A percentile compares a stretch with the other conserved stretches of the same genome.
These are phyloP conservation scores for Hestina assimilis DNA, from an alignment of 1,140 invertebrate genomes.

Conservation along the genomic window DNA sequence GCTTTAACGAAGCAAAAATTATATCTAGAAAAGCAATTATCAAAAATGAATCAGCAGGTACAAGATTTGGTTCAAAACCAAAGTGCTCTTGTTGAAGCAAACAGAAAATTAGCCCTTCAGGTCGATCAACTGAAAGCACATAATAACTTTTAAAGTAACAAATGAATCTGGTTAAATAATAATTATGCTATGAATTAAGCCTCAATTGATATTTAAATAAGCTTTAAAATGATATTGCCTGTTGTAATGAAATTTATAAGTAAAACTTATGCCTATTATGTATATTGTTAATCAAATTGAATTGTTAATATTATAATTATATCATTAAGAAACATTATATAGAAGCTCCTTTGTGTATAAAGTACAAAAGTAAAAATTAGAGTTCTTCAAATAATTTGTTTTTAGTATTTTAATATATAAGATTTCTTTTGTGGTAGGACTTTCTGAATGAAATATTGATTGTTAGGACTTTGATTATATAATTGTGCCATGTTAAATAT, in stretches of 20 bases:
- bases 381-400: too few relatives aligned
- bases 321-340: too few relatives aligned
- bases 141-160: conserved; percentile 27
- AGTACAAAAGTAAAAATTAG: too few relatives aligned
- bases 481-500: conserved; percentile 21
- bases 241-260: conserved; percentile 1
- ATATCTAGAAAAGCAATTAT: conserved; percentile 69
- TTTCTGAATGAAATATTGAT: too few relatives aligned
- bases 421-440: too few relatives aligned
- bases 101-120: conserved; percentile 67
- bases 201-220: conserved; percentile 1
- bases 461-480: conserved; percentile 3
- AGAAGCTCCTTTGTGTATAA: too few relatives aligned
- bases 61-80: conserved; percentile 58
- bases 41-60: conserved; percentile 57
- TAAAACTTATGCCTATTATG: not conserved
- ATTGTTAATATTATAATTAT: too few relatives aligned
- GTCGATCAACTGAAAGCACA: conserved; percentile 65
- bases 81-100: conserved; percentile 64
- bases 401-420: too few relatives aligned
- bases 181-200: not conserved
- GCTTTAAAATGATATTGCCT: conserved; percentile 11
- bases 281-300: conserved; percentile 3
- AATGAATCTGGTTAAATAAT: not conserved
- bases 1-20: conserved; percentile 71